Evolutionary conservation across 2,888 invertebrate species (phyloP), one percentile per base, ranked within the genome.

Genomic region (Caenorhabditis sp.): DNA sequence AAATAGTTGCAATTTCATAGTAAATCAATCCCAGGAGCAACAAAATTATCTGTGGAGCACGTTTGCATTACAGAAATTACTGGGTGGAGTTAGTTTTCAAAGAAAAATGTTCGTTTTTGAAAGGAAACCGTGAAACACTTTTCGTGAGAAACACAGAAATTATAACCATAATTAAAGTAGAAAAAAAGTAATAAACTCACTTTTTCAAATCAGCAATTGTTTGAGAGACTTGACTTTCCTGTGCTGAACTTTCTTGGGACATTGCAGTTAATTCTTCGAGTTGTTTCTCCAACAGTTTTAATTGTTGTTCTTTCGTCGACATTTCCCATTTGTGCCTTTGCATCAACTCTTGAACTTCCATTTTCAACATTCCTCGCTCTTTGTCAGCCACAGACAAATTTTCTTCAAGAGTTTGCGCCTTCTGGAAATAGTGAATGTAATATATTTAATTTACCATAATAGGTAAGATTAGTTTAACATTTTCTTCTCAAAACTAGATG

Each of bases 381-480:
- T 96, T 97, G 89, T 97, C 97, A 23, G 77, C 63, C n/a, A 97
- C 96, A 27, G 94, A 93, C 0, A 97, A 93, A 0, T 93, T 94
- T 89, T 97, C 95, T 88, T 97, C 97, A 4, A 74, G 26, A 20
- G 52, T 67, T 31, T 69, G 74, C 5, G 53, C 49, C 78, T 65
- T 70, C 64, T 65, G 56, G 2, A 63, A 57, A 7, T 31, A 7
- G 10, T 31, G 31, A 31, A 31, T n/a, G n/a, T n/a, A n/a, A n/a
- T n/a, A n/a, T n/a, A n/a, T n/a, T n/a, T n/a, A n/a, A n/a, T n/a
- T n/a, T n/a, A n/a, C n/a, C n/a, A n/a, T n/a, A n/a, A n/a, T n/a
- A n/a, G n/a, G n/a, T n/a, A n/a, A n/a, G n/a, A n/a, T n/a, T n/a
- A n/a, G n/a, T n/a, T n/a, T n/a, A n/a, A n/a, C n/a, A n/a, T n/a